phyloP scores from a whole-genome alignment of 1,140 invertebrate species.

The Drosophila seguyi region DNA sequence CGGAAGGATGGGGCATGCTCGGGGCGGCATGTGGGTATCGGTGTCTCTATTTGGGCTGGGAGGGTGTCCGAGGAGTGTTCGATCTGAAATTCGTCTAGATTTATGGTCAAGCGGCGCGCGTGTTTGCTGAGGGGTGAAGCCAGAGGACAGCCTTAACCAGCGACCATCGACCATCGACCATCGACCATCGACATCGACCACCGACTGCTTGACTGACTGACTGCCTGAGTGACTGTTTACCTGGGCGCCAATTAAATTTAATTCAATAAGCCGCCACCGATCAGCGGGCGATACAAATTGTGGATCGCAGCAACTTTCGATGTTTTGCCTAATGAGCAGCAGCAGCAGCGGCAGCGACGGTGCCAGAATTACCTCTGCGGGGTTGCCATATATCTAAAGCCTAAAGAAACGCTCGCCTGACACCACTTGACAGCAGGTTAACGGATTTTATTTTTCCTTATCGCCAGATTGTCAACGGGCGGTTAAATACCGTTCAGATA shows the following conservation, averaged over 20 bases:
- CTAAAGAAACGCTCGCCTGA: constrained; percentile 17
- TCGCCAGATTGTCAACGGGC: constrained; percentile 35
- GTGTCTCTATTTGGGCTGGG: constrained; percentile 23
- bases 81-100: constrained; percentile 38
- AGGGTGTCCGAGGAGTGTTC: constrained; percentile 7
- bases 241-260: constrained; percentile 73
- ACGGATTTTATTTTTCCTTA: constrained; percentile 29
- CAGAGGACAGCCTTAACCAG: constrained; percentile 14
- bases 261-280: constrained; percentile 59
- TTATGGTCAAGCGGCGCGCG: constrained; percentile 56
- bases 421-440: constrained; percentile 42
- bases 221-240: constrained; percentile 72
- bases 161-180: constrained; percentile 20
- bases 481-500: constrained; percentile 34
- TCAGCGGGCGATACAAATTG: constrained; percentile 73
- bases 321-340: constrained; percentile 68
- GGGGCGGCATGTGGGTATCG: constrained; percentile 4
- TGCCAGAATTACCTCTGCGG: constrained; percentile 31
- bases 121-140: constrained; percentile 26
- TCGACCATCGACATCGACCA: constrained; percentile 29
- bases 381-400: constrained; percentile 26
- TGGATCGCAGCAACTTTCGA: constrained; percentile 56
- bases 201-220: constrained; percentile 52
- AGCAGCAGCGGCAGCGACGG: constrained; percentile 25
- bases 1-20: background rate